Conservation (phyloP, 2,797 vertebrate species). For the Hyperoplus lanceolatus region DNA sequence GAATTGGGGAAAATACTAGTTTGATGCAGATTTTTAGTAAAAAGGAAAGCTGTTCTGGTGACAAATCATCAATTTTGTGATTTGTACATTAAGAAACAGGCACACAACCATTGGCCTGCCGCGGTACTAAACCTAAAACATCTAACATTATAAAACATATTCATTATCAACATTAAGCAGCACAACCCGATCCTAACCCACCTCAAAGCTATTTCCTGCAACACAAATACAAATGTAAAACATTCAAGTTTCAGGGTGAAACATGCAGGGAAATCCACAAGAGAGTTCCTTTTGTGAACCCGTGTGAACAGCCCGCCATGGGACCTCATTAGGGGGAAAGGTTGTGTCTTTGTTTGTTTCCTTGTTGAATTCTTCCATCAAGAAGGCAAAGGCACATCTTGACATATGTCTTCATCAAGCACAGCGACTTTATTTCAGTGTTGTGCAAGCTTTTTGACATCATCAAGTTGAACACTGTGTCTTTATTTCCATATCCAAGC, state of each 20-base stretch:
- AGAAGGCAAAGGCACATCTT: slow-evolving; percentile 22
- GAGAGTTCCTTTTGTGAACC: slow-evolving; percentile 47
- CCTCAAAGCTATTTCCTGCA: neutral
- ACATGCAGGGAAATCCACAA: slow-evolving; percentile 40
- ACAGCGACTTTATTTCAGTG: slow-evolving; percentile 45
- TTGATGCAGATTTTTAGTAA: slow-evolving; percentile 2
- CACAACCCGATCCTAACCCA: slow-evolving; percentile 34
- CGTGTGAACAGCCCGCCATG: slow-evolving; percentile 33
- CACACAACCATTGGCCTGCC: neutral
- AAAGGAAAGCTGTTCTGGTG: neutral
- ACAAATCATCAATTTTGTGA: neutral
- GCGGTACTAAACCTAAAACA: neutral
- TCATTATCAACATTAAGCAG: neutral
- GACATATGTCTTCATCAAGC: slow-evolving; percentile 36
- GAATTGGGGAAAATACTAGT: neutral
- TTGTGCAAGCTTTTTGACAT: slow-evolving; percentile 37
- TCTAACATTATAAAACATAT: neutral
- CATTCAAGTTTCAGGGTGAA: slow-evolving; percentile 38
- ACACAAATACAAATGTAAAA: slow-evolving; percentile 28
- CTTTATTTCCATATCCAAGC: slow-evolving; percentile 58
- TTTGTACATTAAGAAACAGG: slow-evolving; percentile 4
- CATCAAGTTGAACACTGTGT: slow-evolving; percentile 26
- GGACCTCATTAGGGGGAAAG: slow-evolving; percentile 73
- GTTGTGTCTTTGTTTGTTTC: slow-evolving; percentile 44
- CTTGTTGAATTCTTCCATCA: slow-evolving; percentile 30